A percentile compares a stretch with the other conserved stretches of the same genome.
phyloP scores from a whole-genome alignment of 2,113 vertebrate species.

The Scomber japonicus region DNA sequence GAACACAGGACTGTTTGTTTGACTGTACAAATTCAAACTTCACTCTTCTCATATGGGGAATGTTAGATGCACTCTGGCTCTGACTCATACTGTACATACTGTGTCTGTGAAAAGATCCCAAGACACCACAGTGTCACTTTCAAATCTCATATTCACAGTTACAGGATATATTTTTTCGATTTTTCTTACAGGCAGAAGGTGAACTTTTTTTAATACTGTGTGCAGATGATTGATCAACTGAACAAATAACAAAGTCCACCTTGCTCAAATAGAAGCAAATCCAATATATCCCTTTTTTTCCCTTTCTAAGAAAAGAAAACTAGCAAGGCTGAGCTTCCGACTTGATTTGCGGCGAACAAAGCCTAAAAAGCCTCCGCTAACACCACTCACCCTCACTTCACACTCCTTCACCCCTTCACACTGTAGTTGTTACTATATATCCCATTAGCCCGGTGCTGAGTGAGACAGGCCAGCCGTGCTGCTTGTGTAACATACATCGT shows the following conservation, averaged over 20 bases:
- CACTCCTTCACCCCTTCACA: neutral
- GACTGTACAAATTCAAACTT: too few species aligned
- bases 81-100: too few species aligned
- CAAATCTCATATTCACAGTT: neutral
- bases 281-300: neutral
- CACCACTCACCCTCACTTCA: neutral
- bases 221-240: neutral
- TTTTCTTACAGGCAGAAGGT: neutral
- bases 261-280: neutral
- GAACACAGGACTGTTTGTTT: too few species aligned
- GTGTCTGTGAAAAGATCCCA: too few species aligned
- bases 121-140: neutral
- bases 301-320: neutral
- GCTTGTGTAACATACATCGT: constrained; percentile 24
- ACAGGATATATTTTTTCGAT: neutral
- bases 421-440: neutral
- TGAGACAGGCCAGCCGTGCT: constrained; percentile 10
- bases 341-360: constrained; percentile 5
- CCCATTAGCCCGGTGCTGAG: constrained; percentile 37
- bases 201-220: neutral
- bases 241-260: neutral
- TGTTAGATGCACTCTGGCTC: too few species aligned
- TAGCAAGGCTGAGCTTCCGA: neutral
- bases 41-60: too few species aligned
- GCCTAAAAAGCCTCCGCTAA: constrained; percentile 9